Base-by-base conservation (phyloP, 1,140 invertebrate genomes). In the Tribolium madens region DNA sequence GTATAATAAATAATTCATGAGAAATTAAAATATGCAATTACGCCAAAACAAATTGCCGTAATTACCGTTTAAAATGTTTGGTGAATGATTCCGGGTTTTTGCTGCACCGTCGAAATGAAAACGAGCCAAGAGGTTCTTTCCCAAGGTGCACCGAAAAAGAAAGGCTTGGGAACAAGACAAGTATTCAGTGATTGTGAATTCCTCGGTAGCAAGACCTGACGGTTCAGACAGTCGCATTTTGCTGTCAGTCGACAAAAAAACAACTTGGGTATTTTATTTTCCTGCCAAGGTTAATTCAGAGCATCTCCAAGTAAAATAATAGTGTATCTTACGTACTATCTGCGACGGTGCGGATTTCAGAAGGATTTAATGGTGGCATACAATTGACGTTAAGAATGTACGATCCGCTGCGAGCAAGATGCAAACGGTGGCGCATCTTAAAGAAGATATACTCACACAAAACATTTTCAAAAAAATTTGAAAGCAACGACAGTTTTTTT, bases 211-310 rank as follows among this genome's bases (percentile, higher is more conserved):
- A 71, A 74, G 46, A 68, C 60, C 72, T 73, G 76, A 74, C 57
- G 73, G 64, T 77, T 81, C 42, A 81, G 81, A 80, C 81, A 80
- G 82, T 82, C 82, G 83, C 82, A 84, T 84, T 84, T 84, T 83
- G 82, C 81, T 84, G 83, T 84, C 83, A 84, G 76, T 78, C 80
- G 82, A 75, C 75, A 71, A 60, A 75, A 57, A 70, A 52, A 26
- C 21, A 69, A 46, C 42, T 13, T 53, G 71, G 80, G 70, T 84
- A 81, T 81, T 83, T 84, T 84, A 84, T 84, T 82, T 83, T 82
- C 71, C 81, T 84, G 83, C 81, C 81, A 84, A 83, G 83, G 81
- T 84, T 82, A 84, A 82, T 84, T 83, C 81, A 81, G 81, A 78
- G 79, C 80, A 81, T 81, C 80, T 83, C 78, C 79, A 76, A 76